phyloP scores from a whole-genome alignment of 2,113 vertebrate genomes.

The Paedocypris sp. region DNA sequence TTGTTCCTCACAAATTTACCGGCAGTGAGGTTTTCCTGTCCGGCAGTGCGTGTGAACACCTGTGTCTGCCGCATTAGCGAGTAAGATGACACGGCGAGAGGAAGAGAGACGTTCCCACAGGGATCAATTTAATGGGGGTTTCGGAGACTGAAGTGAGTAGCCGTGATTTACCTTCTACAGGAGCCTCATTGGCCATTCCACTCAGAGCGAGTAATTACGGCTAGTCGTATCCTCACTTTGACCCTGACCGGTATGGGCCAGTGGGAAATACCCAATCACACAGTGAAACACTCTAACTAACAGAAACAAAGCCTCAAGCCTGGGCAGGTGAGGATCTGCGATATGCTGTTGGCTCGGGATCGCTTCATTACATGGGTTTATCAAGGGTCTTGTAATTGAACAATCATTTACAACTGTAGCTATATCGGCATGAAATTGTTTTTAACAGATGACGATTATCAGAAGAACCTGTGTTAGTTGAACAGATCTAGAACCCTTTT shows the following conservation, averaged over 20 bases:
- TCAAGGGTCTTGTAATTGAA: slow-evolving; percentile 57
- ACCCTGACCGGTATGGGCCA: slow-evolving; percentile 7
- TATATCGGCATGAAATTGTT: neutral
- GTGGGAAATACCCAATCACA: neutral
- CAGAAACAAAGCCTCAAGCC: neutral
- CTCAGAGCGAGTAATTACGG: slow-evolving; percentile 42
- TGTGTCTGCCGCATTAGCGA: neutral
- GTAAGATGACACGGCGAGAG: slow-evolving; percentile 10
- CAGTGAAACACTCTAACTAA: neutral
- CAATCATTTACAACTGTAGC: slow-evolving; percentile 48
- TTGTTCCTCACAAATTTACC: neutral
- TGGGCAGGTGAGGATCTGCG: neutral
- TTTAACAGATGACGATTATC: no score
- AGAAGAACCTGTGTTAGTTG: no score
- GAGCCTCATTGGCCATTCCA: slow-evolving; percentile 11
- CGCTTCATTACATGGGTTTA: slow-evolving; percentile 49
- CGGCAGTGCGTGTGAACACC: neutral
- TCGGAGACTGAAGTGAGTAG: neutral
- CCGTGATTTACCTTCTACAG: slow-evolving; percentile 5
- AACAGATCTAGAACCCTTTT: no score
- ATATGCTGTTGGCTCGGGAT: neutral
- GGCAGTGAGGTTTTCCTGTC: neutral
- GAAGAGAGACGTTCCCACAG: slow-evolving; percentile 8
- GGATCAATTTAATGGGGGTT: slow-evolving; percentile 14
- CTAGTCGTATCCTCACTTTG: slow-evolving; percentile 39